Evolutionary conservation across 1,140 invertebrate genomes (phyloP), one percentile per base, ranked within the genome.

Genomic region (Aphaenogaster floridana): DNA sequence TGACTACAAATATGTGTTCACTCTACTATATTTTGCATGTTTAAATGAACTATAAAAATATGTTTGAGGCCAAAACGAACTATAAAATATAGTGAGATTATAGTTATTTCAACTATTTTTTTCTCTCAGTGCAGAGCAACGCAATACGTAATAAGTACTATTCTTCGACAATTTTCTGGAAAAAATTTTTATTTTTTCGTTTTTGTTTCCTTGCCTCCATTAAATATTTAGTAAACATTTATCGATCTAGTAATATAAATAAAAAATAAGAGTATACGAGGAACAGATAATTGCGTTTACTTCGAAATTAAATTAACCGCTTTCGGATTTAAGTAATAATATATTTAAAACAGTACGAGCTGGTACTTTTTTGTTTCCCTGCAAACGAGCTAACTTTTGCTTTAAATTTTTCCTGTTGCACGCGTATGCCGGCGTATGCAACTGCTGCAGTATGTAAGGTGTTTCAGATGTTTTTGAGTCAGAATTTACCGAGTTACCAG

Each of bases 401-500:
- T 68, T 11, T 11, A 21, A 68, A 68, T 21, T 42, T 42, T 45
- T 45, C n/a, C 64, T 6, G 9, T 68, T 66, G 21, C 11, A 45
- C 39, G 21, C 21, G n/a, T 21, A 3, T 39, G 17, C 15, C 28
- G 28, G 28, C 28, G 28, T 28, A 8, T 4, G 6, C 5, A 45
- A 45, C 17, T 42, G 34, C 9, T 9, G 5, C 48, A 7, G n/a
- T 48, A 13, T 17, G 1, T 64, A 64, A n/a, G 50, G 11, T 34
- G 21, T 13, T 45, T 45, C 9, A 63, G 28, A 3, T 45, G 39
- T 11, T 66, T 28, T 28, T 57, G 13, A 48, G 28, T 21, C 66
- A 39, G 48, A 61, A 39, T 84, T 50, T 61, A 48, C 54, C 45
- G 42, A 61, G 17, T 48, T 71, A 64, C 42, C 34, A 34, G 69